phyloP scores from a whole-genome alignment of 2,888 invertebrate species.

The Andrena bucephala region DNA sequence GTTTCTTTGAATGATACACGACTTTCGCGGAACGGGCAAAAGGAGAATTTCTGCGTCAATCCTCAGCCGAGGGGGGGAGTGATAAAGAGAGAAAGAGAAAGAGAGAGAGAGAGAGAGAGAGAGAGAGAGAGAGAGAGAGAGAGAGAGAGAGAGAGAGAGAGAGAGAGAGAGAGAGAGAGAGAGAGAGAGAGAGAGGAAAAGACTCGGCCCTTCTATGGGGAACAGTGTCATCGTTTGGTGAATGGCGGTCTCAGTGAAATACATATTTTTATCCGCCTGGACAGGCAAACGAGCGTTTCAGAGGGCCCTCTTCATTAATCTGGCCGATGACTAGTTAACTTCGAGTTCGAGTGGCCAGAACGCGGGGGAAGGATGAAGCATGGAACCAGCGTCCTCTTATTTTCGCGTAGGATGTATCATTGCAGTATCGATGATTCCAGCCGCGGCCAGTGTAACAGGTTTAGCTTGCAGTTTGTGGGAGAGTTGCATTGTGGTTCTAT shows the following conservation, averaged over 20 bases:
- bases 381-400: conserved; percentile 20
- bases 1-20: conserved; percentile 65
- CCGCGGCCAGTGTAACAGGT: too few relatives aligned
- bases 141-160: background rate
- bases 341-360: conserved; percentile 17
- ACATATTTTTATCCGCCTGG: conserved; percentile 35
- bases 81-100: background rate
- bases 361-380: too few relatives aligned
- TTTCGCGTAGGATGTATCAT: conserved; percentile 11
- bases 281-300: conserved; percentile 47
- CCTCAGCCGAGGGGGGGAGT: background rate
- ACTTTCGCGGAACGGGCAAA: conserved; percentile 43
- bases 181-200: background rate
- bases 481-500: too few relatives aligned
- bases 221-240: conserved; percentile 52
- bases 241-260: conserved; percentile 42
- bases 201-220: conserved; percentile 8
- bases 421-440: conserved; percentile 2
- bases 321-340: conserved; percentile 62
- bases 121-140: background rate
- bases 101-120: background rate
- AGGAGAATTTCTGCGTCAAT: conserved; percentile 27
- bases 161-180: too few relatives aligned
- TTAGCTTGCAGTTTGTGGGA: too few relatives aligned
- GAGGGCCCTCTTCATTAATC: conserved; percentile 45